Evolutionary conservation across 2,888 invertebrate species (phyloP), one percentile per base, ranked within the genome.

Genomic region (Leucophora obtusa): DNA sequence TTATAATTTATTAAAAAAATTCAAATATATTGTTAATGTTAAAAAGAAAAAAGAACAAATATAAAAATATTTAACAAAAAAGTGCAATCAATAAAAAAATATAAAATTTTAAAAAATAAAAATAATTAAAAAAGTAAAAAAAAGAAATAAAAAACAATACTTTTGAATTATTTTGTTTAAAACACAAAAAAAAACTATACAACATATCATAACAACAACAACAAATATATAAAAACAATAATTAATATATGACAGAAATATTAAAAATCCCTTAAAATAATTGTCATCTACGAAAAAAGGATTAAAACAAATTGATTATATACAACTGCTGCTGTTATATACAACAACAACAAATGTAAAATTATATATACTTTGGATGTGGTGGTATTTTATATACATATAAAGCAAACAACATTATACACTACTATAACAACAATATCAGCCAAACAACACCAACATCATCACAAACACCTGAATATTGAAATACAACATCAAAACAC

Each of bases 151-250:
- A 43, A 51, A 84, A 72, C 9, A 66, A 84, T 83, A 85, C 85
- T 88, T 88, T 85, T 87, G 87, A 85, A 85, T 88, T 87, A 86
- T 87, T 85, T 86, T 84, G 68, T 11, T 24, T 51, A 58, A 33
- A 9, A 63, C 50, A 35, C 51, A 14, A 0, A 66, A 63, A 14
- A 47, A 82, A 72, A 47, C 76, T 74, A 81, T 84, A 81, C 83
- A 83, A 85, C 82, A 83, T 81, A 84, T 82, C 79, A 83, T 82
- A 58, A 76, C 43, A 65, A 76, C 35, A 73, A 53, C 18, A 70
- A 59, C n/a, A 24, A 21, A 47, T 8, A 7, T 54, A 71, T 15
- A 69, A 35, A 56, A 56, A 65, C 14, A 15, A 66, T 53, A 70
- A 24, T 50, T 35, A 15, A 47, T 59, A 53, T 11, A 59, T 28